Evolutionary conservation across 2,797 vertebrate genomes (phyloP).

Genomic region (Schizopygopsis malacanthus): DNA sequence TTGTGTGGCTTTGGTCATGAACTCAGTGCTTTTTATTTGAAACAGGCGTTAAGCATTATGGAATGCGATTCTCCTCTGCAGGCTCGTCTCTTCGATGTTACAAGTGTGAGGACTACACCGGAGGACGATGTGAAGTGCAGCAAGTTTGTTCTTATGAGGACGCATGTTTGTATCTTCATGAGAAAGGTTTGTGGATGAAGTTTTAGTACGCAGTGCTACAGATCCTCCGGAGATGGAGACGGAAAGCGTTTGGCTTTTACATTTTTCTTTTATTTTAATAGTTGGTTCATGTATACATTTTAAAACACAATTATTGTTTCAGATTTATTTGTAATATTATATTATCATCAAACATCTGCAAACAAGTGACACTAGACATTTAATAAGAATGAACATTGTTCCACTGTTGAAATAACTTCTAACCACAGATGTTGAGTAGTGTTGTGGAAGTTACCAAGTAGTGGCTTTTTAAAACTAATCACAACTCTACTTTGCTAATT

Average conservation of each 20-base stretch:
- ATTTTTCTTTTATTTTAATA: neutral
- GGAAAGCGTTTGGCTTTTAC: neutral
- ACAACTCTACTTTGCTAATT: neutral
- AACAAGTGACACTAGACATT: neutral
- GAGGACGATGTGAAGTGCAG: conserved; percentile 69
- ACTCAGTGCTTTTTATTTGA: conserved; percentile 32
- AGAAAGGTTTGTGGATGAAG: conserved; percentile 68
- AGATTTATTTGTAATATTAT: neutral
- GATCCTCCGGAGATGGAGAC: neutral
- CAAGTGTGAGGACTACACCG: conserved; percentile 74
- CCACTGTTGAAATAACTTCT: neutral
- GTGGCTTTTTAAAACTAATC: neutral
- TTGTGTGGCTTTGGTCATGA: conserved; percentile 37
- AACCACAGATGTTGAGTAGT: neutral
- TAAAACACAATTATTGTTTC: neutral
- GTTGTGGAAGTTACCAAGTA: neutral
- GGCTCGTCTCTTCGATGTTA: conserved; percentile 74
- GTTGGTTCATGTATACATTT: neutral
- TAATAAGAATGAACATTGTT: neutral
- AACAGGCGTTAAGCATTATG: conserved; percentile 58
- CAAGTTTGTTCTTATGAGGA: conserved; percentile 79
- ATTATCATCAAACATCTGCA: neutral
- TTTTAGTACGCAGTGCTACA: neutral
- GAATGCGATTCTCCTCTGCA: conserved; percentile 58
- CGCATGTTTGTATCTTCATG: conserved; percentile 77